Evolutionary conservation across 2,113 vertebrate species (phyloP).

Genomic region (Melanerpes aurifrons): DNA sequence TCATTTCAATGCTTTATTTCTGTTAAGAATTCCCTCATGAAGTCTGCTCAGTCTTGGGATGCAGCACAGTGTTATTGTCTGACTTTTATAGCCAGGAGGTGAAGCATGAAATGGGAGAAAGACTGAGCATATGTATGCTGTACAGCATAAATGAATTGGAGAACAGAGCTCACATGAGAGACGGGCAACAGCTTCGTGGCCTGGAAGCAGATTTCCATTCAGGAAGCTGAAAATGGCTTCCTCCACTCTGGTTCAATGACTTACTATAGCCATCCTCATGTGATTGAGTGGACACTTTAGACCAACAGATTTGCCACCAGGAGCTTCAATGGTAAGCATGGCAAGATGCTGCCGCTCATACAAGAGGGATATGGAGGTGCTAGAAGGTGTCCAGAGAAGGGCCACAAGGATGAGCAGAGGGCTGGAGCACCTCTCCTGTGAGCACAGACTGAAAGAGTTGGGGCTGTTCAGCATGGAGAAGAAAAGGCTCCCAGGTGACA

Average conservation of each 20-base stretch:
- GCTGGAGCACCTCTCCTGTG: too few relatives aligned
- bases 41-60: neutral
- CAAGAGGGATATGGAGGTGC: too few relatives aligned
- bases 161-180: neutral
- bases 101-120: neutral
- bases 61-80: neutral
- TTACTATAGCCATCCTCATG: neutral
- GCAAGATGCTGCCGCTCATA: neutral
- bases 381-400: too few relatives aligned
- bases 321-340: neutral
- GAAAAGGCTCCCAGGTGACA: too few relatives aligned
- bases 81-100: neutral
- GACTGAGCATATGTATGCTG: neutral
- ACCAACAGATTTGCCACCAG: neutral
- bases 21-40: neutral
- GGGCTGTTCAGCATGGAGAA: too few relatives aligned
- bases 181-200: neutral
- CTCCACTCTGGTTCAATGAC: neutral
- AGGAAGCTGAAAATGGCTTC: neutral
- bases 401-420: too few relatives aligned
- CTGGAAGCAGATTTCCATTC: neutral
- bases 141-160: neutral
- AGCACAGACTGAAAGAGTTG: too few relatives aligned
- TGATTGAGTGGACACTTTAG: neutral
- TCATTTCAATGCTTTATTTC: constrained; percentile 16